Percentiles rank a stretch among this genome's conserved stretches.
Conservation (phyloP, 2,888 invertebrate genomes). For the Steinernema hermaphroditum region DNA sequence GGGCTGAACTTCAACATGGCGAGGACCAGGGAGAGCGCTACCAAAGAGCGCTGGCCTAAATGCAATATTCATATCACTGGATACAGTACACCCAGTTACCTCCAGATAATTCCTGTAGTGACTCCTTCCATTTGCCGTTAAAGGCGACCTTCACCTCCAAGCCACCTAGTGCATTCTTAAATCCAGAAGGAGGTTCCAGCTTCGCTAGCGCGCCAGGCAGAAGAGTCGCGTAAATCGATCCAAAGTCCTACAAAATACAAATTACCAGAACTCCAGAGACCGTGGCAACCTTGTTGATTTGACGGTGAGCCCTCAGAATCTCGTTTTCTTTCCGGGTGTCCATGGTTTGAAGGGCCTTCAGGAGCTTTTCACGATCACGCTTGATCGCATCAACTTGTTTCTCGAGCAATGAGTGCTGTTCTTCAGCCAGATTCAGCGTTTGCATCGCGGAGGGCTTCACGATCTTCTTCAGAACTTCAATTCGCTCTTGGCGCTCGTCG, state of each 20-base stretch:
- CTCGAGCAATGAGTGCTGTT: constrained; percentile 71
- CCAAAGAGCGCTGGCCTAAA: constrained; percentile 74
- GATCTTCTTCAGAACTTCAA: background rate
- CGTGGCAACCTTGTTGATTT: constrained; percentile 81
- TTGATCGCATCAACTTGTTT: constrained; percentile 77
- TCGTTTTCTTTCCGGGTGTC: constrained; percentile 88
- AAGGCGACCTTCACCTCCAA: constrained; percentile 85
- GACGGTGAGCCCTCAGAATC: constrained; percentile 79
- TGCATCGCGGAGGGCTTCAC: constrained; percentile 16
- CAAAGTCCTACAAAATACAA: constrained; percentile 76
- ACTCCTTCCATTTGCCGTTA: constrained; percentile 92
- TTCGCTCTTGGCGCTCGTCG: constrained; percentile 37
- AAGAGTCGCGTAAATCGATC: constrained; percentile 86
- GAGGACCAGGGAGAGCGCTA: constrained; percentile 90
- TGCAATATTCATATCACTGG: background rate
- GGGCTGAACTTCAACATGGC: constrained; percentile 95
- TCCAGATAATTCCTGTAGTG: constrained; percentile 90
- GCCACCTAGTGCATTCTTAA: constrained; percentile 79
- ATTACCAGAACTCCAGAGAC: too few relatives aligned
- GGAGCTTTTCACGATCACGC: constrained; percentile 77
- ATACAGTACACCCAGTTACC: constrained; percentile 72
- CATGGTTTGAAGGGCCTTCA: constrained; percentile 80
- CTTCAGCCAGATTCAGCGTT: constrained; percentile 18
- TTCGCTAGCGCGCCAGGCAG: constrained; percentile 87
- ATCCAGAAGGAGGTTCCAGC: constrained; percentile 77